These are phyloP conservation scores for Halisarca cf. caerulea DNA, from an alignment of 37 sponge, comb jelly and placozoan genomes.

Conservation along the genomic window DNA sequence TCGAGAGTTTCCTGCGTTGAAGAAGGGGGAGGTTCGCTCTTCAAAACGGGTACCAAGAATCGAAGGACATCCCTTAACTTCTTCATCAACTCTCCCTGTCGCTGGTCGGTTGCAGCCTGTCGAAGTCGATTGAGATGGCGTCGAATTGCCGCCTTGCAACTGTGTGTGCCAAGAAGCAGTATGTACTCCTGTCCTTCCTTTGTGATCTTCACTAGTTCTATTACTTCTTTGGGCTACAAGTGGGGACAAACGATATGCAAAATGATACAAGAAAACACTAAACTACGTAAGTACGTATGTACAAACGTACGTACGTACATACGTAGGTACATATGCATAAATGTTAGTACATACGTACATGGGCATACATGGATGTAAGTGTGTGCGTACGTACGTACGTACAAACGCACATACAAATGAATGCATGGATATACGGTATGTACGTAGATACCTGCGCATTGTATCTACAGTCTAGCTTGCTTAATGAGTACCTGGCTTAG, in stretches of 20 bases:
- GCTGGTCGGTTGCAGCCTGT: neutral
- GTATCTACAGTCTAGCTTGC: too few relatives aligned
- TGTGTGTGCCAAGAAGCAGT: neutral
- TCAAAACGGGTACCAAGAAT: neutral
- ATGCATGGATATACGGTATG: too few relatives aligned
- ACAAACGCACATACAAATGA: too few relatives aligned
- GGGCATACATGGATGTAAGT: too few relatives aligned
- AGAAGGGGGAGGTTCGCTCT: too few relatives aligned
- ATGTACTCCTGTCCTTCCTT: neutral
- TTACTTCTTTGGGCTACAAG: neutral
- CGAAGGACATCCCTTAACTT: neutral
- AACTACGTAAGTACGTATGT: neutral
- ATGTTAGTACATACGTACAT: neutral
- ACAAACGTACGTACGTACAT: neutral
- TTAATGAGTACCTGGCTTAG: too few relatives aligned
- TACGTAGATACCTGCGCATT: too few relatives aligned
- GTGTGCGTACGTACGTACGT: too few relatives aligned
- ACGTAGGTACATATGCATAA: neutral
- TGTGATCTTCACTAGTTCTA: neutral
- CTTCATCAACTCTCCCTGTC: conserved; percentile 21
- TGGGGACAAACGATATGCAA: neutral
- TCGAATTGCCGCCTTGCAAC: neutral
- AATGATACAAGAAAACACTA: neutral
- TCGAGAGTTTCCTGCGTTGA: neutral
- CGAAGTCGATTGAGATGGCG: neutral